Evolutionary conservation across 2,888 invertebrate species (phyloP), one percentile per base, ranked within the genome.

Genomic region (Troglohyphantes excavatus): DNA sequence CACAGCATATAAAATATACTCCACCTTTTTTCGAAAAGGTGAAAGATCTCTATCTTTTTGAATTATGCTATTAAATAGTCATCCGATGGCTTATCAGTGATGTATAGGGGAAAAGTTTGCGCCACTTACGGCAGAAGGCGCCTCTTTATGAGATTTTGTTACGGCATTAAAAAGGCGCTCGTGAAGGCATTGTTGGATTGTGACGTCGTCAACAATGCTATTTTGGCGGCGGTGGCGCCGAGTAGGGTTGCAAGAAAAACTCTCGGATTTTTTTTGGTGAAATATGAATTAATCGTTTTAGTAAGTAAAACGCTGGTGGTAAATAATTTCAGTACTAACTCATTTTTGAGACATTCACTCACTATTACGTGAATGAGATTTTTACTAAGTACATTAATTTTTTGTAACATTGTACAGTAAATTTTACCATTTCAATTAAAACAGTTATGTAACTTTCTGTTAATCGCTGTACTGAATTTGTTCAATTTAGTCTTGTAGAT

Each of bases 61-160:
- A 79, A 27, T 46, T 43, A 61, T 79, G 17, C 72, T 65, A 70
- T 86, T 86, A 72, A 75, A 70, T 46, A 70, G 27, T 61, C 68
- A 29, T 70, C 13, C n/a, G 86, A 86, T 86, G 70, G 43, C 78
- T 75, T 86, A 86, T 86, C 86, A 86, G 7, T 86, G 86, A 78
- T 78, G 59, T 63, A 86, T 86, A 26, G 70, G 21, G 43, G 7
- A 39, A 2, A 19, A 11, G 23, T 26, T 39, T 65, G 39, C 17
- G 33, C 59, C n/a, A n/a, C n/a, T n/a, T n/a, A n/a, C 13, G 43
- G 39, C 39, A 39, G 23, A 9, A 43, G 46, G 39, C 53, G 65
- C 46, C 73, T 65, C 73, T 84, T 46, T 84, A 75, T 84, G 84
- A 46, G 46, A 84, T 84, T 84, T 70, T 84, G 73, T 84, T 84